These are phyloP conservation scores for Ophion obscuratus DNA, from an alignment of 2,888 invertebrate species.

Conservation along the genomic window DNA sequence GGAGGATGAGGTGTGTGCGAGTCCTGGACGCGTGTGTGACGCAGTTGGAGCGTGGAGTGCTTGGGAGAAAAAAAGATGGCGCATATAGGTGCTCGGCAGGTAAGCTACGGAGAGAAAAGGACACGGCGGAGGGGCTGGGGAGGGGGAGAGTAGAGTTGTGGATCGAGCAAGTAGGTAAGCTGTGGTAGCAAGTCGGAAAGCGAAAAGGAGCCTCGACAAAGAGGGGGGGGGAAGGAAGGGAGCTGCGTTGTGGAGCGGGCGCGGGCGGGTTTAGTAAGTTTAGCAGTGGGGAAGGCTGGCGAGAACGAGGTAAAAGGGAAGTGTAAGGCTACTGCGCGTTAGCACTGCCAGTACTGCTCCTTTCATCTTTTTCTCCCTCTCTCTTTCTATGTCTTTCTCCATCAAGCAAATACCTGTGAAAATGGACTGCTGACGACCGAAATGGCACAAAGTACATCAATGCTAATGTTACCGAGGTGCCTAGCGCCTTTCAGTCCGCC, in stretches of 20 bases:
- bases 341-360: slow-evolving; percentile 82
- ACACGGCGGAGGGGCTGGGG: slow-evolving; percentile 47
- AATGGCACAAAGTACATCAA: slow-evolving; percentile 11
- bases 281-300: slow-evolving; percentile 22
- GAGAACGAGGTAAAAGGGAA: slow-evolving; percentile 68
- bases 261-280: slow-evolving; percentile 49
- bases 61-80: slow-evolving; percentile 47
- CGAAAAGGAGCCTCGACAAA: slow-evolving; percentile 56
- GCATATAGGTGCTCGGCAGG: slow-evolving; percentile 24
- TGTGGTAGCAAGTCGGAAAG: slow-evolving; percentile 67
- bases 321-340: slow-evolving; percentile 82
- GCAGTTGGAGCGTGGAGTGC: neutral
- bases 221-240: slow-evolving; percentile 40
- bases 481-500: slow-evolving; percentile 1
- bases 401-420: neutral
- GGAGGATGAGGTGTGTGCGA: slow-evolving; percentile 31
- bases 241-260: slow-evolving; percentile 51
- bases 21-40: neutral
- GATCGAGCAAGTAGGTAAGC: slow-evolving; percentile 58
- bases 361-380: slow-evolving; percentile 51
- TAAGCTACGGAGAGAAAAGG: slow-evolving; percentile 53
- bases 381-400: slow-evolving; percentile 18
- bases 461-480: neutral
- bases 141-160: slow-evolving; percentile 61
- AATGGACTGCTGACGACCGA: neutral